Evolutionary conservation across 1,140 invertebrate species (phyloP).

Genomic region (Lucilia sericata): DNA sequence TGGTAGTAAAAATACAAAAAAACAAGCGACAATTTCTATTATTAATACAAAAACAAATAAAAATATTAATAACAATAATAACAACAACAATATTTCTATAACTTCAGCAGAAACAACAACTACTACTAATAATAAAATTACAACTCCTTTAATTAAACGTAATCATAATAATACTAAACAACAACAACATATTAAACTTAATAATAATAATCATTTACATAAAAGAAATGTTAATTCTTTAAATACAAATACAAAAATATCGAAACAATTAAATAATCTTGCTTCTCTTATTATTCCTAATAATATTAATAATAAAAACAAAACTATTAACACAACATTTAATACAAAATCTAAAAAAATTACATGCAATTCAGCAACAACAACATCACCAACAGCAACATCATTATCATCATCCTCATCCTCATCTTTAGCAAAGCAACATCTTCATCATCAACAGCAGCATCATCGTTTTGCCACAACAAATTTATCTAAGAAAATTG

Average conservation of each 20-base stretch:
- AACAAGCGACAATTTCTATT: conserved; percentile 29
- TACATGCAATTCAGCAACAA: background rate
- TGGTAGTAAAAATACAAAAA: background rate
- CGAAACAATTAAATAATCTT: conserved; percentile 48
- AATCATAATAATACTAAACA: conserved; percentile 10
- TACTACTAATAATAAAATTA: conserved; percentile 15
- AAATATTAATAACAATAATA: conserved; percentile 33
- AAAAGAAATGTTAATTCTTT: conserved; percentile 49
- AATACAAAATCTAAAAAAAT: background rate
- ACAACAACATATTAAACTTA: background rate
- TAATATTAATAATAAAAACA: conserved; percentile 45
- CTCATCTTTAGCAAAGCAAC: background rate
- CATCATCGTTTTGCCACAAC: background rate
- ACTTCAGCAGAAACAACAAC: conserved; percentile 35
- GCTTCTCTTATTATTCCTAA: conserved; percentile 50
- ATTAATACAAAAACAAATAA: conserved; percentile 28
- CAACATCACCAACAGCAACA: background rate
- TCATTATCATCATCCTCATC: background rate
- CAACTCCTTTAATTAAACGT: conserved; percentile 19
- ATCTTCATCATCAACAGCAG: background rate
- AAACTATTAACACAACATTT: conserved; percentile 41
- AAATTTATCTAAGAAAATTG: background rate
- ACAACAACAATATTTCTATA: conserved; percentile 27
- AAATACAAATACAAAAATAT: conserved; percentile 47
- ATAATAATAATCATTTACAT: conserved; percentile 28